phyloP scores from a whole-genome alignment of 2,113 vertebrate genomes.

The Glareola pratincola region DNA sequence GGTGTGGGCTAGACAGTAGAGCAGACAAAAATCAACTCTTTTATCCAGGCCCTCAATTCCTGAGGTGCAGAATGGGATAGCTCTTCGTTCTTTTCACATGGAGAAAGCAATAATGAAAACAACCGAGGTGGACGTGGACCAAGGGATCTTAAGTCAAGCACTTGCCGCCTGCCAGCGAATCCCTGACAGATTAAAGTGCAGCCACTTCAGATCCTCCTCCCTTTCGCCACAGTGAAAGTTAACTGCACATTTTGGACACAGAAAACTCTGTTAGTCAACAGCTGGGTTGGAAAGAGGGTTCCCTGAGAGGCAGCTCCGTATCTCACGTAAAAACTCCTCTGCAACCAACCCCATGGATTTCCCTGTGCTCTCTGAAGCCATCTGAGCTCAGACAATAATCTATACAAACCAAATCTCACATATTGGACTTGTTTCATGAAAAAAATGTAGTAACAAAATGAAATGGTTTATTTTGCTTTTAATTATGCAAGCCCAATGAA shows the following conservation, averaged over 20 bases:
- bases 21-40: background rate
- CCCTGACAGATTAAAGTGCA: background rate
- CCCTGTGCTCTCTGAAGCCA: background rate
- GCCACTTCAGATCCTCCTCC: background rate
- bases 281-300: background rate
- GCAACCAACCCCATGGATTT: background rate
- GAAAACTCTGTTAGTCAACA: background rate
- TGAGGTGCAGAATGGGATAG: background rate
- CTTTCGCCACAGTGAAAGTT: background rate
- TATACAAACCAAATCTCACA: background rate
- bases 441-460: background rate
- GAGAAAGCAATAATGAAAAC: background rate
- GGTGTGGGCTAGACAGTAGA: background rate
- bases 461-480: background rate
- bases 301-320: background rate
- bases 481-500: background rate
- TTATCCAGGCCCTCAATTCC: background rate
- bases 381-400: background rate
- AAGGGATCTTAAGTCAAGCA: background rate
- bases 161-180: background rate
- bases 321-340: background rate
- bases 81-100: background rate
- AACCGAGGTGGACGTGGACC: background rate
- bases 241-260: background rate
- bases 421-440: background rate